phyloP scores from a whole-genome alignment of 2,888 invertebrate species.

The Drosophila koepferae region DNA sequence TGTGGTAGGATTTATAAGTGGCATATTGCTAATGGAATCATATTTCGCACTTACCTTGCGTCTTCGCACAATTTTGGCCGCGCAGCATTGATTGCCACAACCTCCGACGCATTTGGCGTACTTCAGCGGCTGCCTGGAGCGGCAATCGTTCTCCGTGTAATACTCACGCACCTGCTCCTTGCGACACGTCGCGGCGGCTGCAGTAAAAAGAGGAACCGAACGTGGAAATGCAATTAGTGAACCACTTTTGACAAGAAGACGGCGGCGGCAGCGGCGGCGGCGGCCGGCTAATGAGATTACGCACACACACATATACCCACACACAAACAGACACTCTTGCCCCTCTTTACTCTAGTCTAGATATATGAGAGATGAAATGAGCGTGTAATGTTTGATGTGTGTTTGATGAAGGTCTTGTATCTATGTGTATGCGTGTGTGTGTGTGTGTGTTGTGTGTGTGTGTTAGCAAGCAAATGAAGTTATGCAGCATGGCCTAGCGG shows the following conservation, averaged over 20 bases:
- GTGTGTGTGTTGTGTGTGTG: slow-evolving; percentile 18
- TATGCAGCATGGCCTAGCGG: slow-evolving; percentile 33
- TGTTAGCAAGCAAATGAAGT: slow-evolving; percentile 56
- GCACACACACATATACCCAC: slow-evolving; percentile 24
- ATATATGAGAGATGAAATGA: slow-evolving; percentile 40
- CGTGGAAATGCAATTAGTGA: slow-evolving; percentile 58
- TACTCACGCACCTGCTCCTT: slow-evolving; percentile 96
- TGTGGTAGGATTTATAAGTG: not conserved
- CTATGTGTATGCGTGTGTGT: slow-evolving; percentile 1
- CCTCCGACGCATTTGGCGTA: slow-evolving; percentile 94
- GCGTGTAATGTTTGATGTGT: slow-evolving; percentile 23
- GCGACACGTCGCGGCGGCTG: slow-evolving; percentile 91
- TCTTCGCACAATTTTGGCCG: slow-evolving; percentile 95
- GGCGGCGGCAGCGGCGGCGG: slow-evolving; percentile 5
- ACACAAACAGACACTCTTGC: not conserved
- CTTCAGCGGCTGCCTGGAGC: slow-evolving; percentile 95
- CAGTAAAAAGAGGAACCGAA: slow-evolving; percentile 50
- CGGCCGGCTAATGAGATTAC: slow-evolving; percentile 65
- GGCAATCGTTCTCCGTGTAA: slow-evolving; percentile 95
- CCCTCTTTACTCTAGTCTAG: slow-evolving; percentile 1
- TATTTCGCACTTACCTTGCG: slow-evolving; percentile 90
- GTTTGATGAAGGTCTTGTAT: slow-evolving; percentile 16
- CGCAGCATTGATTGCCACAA: slow-evolving; percentile 94
- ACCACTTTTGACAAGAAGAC: slow-evolving; percentile 47
- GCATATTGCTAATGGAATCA: not conserved